Evolutionary conservation across 2,113 vertebrate species (phyloP).

Genomic region (Neolamprologus hecqui): DNA sequence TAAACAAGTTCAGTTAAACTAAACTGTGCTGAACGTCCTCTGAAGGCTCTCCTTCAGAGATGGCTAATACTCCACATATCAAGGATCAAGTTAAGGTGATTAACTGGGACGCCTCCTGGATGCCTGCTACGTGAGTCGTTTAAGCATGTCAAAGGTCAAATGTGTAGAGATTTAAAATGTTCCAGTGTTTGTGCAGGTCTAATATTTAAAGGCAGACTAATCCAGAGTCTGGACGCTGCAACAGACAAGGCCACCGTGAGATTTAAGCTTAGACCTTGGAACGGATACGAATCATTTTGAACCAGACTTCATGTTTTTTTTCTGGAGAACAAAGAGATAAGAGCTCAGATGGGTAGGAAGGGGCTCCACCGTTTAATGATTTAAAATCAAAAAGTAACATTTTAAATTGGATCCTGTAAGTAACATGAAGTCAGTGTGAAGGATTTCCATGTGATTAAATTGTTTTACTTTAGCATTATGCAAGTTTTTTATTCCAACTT

Average conservation of each 20-base stretch:
- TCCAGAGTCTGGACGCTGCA: neutral
- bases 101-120: neutral
- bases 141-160: neutral
- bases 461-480: neutral
- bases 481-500: neutral
- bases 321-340: neutral
- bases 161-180: neutral
- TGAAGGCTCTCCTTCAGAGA: neutral
- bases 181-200: neutral
- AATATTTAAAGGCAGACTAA: neutral
- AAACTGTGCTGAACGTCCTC: neutral
- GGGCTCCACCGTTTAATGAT: neutral
- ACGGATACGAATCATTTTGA: neutral
- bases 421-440: neutral
- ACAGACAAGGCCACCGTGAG: neutral
- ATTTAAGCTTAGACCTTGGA: neutral
- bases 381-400: neutral
- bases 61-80: neutral
- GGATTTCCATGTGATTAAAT: neutral
- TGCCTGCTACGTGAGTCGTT: neutral
- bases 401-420: neutral
- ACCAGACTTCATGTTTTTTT: neutral
- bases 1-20: neutral
- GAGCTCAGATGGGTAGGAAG: neutral
- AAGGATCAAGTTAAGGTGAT: neutral